Percentiles rank a stretch among this genome's conserved stretches.
Conservation (phyloP, 1,140 invertebrate species). For the Drosophila trapezifrons region DNA sequence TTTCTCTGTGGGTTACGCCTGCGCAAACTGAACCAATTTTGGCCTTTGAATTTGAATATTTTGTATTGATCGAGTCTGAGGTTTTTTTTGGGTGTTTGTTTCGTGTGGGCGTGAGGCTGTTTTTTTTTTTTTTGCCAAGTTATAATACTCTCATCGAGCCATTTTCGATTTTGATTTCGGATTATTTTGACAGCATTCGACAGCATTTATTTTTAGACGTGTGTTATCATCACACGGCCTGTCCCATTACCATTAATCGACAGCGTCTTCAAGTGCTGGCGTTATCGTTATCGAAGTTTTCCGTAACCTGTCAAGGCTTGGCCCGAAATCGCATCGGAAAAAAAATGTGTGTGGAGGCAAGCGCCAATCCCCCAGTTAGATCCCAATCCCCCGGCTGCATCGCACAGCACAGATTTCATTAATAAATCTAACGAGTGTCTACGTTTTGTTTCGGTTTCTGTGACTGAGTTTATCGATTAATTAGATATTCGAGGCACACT, state of each 20-base stretch:
- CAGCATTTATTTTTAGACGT: slow-evolving; percentile 64
- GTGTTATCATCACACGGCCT: slow-evolving; percentile 31
- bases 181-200: slow-evolving; percentile 50
- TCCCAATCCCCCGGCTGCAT: slow-evolving; percentile 17
- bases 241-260: slow-evolving; percentile 50
- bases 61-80: background rate
- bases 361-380: slow-evolving; percentile 40
- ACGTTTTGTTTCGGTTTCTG: slow-evolving; percentile 15
- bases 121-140: slow-evolving; percentile 14
- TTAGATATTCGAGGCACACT: slow-evolving; percentile 60
- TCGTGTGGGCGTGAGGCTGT: slow-evolving; percentile 18
- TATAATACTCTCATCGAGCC: slow-evolving; percentile 31
- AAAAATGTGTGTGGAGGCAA: background rate
- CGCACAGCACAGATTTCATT: slow-evolving; percentile 60
- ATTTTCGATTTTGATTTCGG: slow-evolving; percentile 44
- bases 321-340: slow-evolving; percentile 14
- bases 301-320: slow-evolving; percentile 22
- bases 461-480: slow-evolving; percentile 23
- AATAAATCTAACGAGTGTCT: slow-evolving; percentile 59
- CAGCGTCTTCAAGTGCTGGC: slow-evolving; percentile 15
- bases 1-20: slow-evolving; percentile 30
- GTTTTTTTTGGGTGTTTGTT: slow-evolving; percentile 11
- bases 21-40: slow-evolving; percentile 53
- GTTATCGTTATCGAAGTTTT: slow-evolving; percentile 35
- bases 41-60: slow-evolving; percentile 33